A percentile compares a stretch with the other conserved stretches of the same genome.
phyloP scores from a whole-genome alignment of 2,113 vertebrate genomes.

The Marmota monax region DNA sequence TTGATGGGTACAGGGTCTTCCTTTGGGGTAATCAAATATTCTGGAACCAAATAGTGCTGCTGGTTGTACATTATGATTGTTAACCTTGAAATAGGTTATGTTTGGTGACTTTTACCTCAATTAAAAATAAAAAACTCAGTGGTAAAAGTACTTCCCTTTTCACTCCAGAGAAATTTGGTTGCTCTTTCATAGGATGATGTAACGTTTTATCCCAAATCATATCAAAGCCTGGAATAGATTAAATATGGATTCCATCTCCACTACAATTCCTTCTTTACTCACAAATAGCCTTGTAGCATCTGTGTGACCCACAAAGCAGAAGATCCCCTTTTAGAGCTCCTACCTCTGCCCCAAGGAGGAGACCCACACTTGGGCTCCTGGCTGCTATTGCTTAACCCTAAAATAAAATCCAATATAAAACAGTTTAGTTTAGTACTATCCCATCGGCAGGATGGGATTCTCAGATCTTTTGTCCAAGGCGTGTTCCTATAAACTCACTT shows the following conservation, averaged over 20 bases:
- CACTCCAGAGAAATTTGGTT: neutral
- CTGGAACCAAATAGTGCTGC: neutral
- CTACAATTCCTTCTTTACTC: neutral
- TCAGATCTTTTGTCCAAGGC: neutral
- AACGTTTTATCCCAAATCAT: neutral
- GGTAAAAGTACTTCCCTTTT: neutral
- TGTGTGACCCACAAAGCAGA: neutral
- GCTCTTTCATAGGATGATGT: neutral
- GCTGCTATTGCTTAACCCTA: neutral
- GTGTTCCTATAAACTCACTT: neutral
- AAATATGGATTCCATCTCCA: neutral
- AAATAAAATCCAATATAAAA: too few species aligned
- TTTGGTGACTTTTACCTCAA: neutral
- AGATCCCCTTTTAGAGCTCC: neutral
- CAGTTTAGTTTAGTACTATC: too few species aligned
- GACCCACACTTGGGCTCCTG: rapidly evolving
- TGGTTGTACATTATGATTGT: neutral
- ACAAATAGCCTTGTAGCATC: neutral
- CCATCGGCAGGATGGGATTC: neutral
- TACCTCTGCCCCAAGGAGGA: rapidly evolving
- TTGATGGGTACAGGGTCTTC: neutral
- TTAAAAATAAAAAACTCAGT: neutral
- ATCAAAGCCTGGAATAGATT: neutral
- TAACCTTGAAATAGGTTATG: neutral
- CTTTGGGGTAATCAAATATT: neutral